Conservation (phyloP, 2,113 vertebrate genomes). For the Corythornis madagascariensis region DNA sequence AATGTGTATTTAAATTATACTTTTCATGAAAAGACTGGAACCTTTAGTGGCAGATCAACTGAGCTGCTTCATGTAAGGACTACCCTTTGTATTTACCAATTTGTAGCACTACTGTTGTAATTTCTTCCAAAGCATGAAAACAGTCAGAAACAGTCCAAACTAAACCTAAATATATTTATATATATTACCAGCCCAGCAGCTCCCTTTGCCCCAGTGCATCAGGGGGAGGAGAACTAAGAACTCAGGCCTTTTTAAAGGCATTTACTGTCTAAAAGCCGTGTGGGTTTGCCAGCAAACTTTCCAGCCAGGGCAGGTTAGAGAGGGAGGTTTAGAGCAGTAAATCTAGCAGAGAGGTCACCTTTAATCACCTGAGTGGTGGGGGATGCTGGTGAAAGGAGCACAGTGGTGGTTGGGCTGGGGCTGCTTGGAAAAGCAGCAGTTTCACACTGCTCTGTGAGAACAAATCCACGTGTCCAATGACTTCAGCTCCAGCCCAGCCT, state of each 20-base stretch:
- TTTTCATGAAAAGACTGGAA: not conserved
- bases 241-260: not conserved
- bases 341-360: not conserved
- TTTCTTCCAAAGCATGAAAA: not conserved
- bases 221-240: not conserved
- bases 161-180: not conserved
- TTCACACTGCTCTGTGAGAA: not conserved
- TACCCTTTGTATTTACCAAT: not conserved
- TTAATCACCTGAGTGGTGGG: not conserved
- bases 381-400: not conserved
- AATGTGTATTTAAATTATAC: not conserved
- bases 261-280: fast-evolving
- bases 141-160: not conserved
- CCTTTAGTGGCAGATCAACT: not conserved
- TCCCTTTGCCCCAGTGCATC: not conserved
- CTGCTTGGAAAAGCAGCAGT: not conserved
- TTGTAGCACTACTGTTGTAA: not conserved
- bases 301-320: not conserved
- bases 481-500: not conserved
- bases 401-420: not conserved
- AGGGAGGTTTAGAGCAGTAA: not conserved
- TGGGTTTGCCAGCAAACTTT: not conserved
- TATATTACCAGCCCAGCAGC: not conserved
- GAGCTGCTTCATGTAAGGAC: not conserved
- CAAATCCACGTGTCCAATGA: not conserved